Percentiles rank a stretch among this genome's conserved stretches.
These are phyloP conservation scores for Drosophila nigritarsus DNA, from an alignment of 2,888 invertebrate species.

Conservation along the genomic window DNA sequence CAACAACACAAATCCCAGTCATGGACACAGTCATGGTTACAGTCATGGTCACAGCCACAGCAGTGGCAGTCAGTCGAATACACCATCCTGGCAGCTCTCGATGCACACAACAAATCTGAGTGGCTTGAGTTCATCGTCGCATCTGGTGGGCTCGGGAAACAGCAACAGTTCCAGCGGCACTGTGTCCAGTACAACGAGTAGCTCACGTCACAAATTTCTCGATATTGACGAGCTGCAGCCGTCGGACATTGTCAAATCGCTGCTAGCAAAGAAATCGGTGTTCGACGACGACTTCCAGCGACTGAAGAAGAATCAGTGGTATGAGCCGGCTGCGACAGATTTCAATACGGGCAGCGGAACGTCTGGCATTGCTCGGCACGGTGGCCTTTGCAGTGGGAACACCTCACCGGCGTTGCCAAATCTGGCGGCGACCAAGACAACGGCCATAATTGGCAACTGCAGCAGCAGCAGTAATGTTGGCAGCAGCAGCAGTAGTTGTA, in stretches of 20 bases:
- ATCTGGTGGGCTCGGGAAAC: slow-evolving; percentile 59
- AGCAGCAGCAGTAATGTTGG: slow-evolving; percentile 32
- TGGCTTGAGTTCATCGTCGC: slow-evolving; percentile 42
- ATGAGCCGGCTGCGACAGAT: slow-evolving; percentile 87
- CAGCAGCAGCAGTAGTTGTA: slow-evolving; percentile 36
- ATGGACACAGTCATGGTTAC: slow-evolving; percentile 77
- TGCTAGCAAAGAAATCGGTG: slow-evolving; percentile 96
- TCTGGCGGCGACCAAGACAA: slow-evolving; percentile 82
- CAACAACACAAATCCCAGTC: slow-evolving; percentile 82
- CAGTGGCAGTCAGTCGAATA: slow-evolving; percentile 69
- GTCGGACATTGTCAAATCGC: slow-evolving; percentile 96
- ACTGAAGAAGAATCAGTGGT: slow-evolving; percentile 93
- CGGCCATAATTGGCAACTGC: slow-evolving; percentile 64
- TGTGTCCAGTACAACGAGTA: slow-evolving; percentile 85
- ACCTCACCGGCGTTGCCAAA: slow-evolving; percentile 84
- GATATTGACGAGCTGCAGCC: slow-evolving; percentile 94
- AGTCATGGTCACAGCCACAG: slow-evolving; percentile 70
- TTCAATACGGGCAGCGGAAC: slow-evolving; percentile 35
- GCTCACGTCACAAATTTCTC: slow-evolving; percentile 90
- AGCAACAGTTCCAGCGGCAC: slow-evolving; percentile 85
- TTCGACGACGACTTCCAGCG: slow-evolving; percentile 98
- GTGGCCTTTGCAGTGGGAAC: slow-evolving; percentile 65
- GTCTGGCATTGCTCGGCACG: slow-evolving; percentile 40
- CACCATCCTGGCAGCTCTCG: slow-evolving; percentile 83
- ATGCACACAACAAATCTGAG: slow-evolving; percentile 58